Conservation (phyloP, 2,888 invertebrate genomes). For the Calameuta pallipes region DNA sequence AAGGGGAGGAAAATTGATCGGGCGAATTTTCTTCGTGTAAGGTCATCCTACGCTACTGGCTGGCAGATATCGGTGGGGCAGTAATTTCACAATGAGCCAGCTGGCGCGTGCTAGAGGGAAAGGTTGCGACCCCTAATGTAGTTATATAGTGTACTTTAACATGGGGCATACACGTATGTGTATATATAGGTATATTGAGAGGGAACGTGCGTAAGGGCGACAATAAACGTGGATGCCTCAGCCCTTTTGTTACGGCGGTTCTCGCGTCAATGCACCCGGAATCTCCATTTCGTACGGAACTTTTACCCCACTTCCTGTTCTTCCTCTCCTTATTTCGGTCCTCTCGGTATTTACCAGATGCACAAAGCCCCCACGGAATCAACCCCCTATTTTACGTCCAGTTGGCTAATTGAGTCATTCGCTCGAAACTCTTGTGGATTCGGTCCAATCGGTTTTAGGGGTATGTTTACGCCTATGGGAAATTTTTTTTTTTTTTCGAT, state of each 20-base stretch:
- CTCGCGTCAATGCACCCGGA: slow-evolving; percentile 65
- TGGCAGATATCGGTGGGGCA: slow-evolving; percentile 59
- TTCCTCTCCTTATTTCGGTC: slow-evolving; percentile 27
- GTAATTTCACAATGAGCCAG: slow-evolving; percentile 67
- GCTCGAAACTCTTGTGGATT: neutral
- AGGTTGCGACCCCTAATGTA: slow-evolving; percentile 64
- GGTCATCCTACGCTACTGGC: slow-evolving; percentile 48
- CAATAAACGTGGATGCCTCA: slow-evolving; percentile 62
- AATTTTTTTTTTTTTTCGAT: no score
- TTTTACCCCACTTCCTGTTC: neutral
- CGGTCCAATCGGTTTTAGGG: neutral
- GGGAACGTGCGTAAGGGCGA: slow-evolving; percentile 28
- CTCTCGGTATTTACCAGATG: slow-evolving; percentile 21
- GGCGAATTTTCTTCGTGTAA: neutral
- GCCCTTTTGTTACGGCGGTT: slow-evolving; percentile 64
- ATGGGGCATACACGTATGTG: slow-evolving; percentile 21
- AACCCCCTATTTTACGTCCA: neutral
- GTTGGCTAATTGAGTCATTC: slow-evolving; percentile 5
- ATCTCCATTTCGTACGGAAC: slow-evolving; percentile 32
- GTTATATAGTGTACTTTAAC: slow-evolving; percentile 58
- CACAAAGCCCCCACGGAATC: neutral
- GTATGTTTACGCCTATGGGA: neutral
- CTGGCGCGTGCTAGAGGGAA: slow-evolving; percentile 64
- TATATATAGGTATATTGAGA: slow-evolving; percentile 17
- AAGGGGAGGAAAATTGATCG: neutral